These are phyloP conservation scores for Phengaris alcon DNA, from an alignment of 2,888 invertebrate genomes.

Conservation along the genomic window DNA sequence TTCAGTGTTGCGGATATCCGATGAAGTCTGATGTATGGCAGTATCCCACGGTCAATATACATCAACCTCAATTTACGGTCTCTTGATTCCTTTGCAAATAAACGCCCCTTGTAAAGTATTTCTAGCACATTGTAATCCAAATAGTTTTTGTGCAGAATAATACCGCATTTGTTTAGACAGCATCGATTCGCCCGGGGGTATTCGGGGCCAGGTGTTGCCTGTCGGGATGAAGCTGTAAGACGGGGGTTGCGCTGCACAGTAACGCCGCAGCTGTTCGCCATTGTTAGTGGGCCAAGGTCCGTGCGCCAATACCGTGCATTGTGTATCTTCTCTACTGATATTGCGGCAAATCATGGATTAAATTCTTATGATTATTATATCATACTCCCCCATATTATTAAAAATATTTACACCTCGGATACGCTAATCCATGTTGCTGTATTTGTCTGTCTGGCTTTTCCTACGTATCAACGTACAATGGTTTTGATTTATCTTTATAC, in stretches of 20 bases:
- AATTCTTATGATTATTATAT: neutral
- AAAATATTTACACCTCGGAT: too few species aligned
- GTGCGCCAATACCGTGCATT: neutral
- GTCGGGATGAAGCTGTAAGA: neutral
- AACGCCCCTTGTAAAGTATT: neutral
- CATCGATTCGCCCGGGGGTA: neutral
- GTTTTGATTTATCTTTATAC: too few species aligned
- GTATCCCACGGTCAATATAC: too few species aligned
- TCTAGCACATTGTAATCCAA: neutral
- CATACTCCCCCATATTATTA: neutral
- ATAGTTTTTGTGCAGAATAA: neutral
- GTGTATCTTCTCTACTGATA: neutral
- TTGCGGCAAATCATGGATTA: slow-evolving; percentile 1
- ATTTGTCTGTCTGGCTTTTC: too few species aligned
- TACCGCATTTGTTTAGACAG: neutral
- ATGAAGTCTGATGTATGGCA: too few species aligned
- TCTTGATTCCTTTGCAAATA: neutral
- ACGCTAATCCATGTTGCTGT: neutral
- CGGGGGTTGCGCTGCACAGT: slow-evolving; percentile 1
- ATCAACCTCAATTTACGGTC: too few species aligned
- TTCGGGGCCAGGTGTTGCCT: neutral
- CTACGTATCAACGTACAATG: too few species aligned
- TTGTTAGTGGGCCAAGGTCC: slow-evolving; percentile 14
- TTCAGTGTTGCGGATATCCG: too few species aligned
- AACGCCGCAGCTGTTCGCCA: slow-evolving; percentile 7